Base-by-base conservation (phyloP, 2,888 invertebrate genomes). In the Meteorus cinctellus region DNA sequence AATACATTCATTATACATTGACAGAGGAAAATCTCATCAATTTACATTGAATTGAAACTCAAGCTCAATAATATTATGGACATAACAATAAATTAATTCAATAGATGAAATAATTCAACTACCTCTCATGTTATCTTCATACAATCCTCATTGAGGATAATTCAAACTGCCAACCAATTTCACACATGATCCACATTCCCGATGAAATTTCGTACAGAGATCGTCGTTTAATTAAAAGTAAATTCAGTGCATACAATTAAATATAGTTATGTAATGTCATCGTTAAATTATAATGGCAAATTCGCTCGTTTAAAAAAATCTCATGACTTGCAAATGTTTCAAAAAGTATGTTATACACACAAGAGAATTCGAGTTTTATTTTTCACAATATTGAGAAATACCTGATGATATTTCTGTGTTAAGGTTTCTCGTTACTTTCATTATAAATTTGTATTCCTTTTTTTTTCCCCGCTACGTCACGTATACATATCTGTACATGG, bases 321-420 rank as follows among this genome's bases (percentile, higher is more conserved):
- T 55, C 10, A 55, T 24, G 55, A 55, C 55, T 55, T 6, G 55
- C 8, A 8, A 55, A 55, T 55, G n/a, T 19, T 24, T 55, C 24
- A 12, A 41, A 41, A 41, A 12, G 41, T 41, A 41, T 41, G 12
- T 41, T 41, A 41, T 41, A 12, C 41, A 8, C 3, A 48, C n/a
- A 48, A 4, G n/a, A 4, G 55, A 55, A 19, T 55, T 6, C n/a
- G 55, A 55, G 55, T 55, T 55, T 55, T 19, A 55, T 24, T 24
- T 19, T 55, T 55, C 1, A n/a, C 55, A 55, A 55, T n/a, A 55
- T 55, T 55, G 19, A 55, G 55, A 55, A 55, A 55, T 19, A 55
- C 55, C 19, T 55, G 55, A 55, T 55, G 19, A 19, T n/a, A 19
- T 55, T 55, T 55, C n/a, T 19, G n/a, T 55, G n/a, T 55, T 55